Conservation (phyloP, 2,888 invertebrate genomes). For the Trichopoda pennipes region DNA sequence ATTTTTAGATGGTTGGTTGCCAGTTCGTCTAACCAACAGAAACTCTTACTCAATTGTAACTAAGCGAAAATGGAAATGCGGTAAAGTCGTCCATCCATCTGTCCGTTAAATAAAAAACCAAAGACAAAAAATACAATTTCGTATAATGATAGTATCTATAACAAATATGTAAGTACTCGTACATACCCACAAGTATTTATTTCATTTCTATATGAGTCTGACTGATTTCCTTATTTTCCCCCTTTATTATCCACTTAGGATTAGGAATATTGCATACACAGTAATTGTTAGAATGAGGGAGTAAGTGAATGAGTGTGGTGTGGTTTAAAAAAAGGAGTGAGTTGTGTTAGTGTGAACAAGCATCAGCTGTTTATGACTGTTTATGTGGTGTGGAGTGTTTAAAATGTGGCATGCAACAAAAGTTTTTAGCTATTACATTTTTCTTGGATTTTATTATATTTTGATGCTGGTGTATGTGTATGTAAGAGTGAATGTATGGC, state of each 20-base stretch:
- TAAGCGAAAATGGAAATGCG: constrained; percentile 59
- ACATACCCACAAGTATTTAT: constrained; percentile 17
- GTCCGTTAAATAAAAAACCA: constrained; percentile 64
- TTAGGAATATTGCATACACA: constrained; percentile 49
- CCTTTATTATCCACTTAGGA: constrained; percentile 52
- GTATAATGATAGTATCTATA: constrained; percentile 60
- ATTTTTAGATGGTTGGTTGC: constrained; percentile 57
- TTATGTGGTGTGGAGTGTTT: constrained; percentile 58
- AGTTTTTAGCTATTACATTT: constrained; percentile 53
- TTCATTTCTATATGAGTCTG: background rate
- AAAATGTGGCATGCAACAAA: constrained; percentile 62
- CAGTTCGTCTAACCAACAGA: constrained; percentile 55
- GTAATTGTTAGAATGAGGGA: constrained; percentile 21
- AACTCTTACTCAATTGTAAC: constrained; percentile 28
- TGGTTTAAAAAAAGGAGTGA: constrained; percentile 42
- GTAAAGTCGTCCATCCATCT: constrained; percentile 66
- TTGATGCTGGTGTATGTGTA: constrained; percentile 22
- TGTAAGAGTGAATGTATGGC: background rate
- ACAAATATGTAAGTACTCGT: background rate
- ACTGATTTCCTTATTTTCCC: constrained; percentile 11
- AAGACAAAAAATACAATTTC: constrained; percentile 55
- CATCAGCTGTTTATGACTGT: constrained; percentile 66
- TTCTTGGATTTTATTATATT: constrained; percentile 50
- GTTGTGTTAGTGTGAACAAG: constrained; percentile 48
- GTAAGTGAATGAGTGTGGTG: background rate